These are phyloP conservation scores for Cosmorhoe ocellata DNA, from an alignment of 2,888 invertebrate species.

Conservation along the genomic window DNA sequence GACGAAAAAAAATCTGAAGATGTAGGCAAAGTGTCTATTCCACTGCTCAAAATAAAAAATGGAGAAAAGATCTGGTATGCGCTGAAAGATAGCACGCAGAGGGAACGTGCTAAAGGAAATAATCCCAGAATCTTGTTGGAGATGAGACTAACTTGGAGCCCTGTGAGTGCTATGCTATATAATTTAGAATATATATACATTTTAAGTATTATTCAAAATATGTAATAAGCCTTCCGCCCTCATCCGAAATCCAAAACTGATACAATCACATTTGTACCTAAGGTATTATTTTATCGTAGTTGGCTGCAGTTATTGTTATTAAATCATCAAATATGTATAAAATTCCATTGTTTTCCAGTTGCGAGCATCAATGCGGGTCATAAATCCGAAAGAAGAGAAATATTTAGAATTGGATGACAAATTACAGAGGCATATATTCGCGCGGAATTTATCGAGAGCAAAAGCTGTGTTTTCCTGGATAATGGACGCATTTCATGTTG, in stretches of 20 bases:
- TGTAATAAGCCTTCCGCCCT: no score
- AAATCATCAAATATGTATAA: constrained; percentile 13
- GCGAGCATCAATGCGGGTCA: constrained; percentile 91
- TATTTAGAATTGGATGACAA: constrained; percentile 93
- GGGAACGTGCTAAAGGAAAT: constrained; percentile 92
- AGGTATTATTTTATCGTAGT: no score
- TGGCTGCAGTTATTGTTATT: not conserved
- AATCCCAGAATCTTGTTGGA: constrained; percentile 93
- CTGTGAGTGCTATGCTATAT: constrained; percentile 77
- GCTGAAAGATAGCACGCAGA: constrained; percentile 94
- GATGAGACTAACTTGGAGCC: constrained; percentile 94
- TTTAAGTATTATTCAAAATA: no score
- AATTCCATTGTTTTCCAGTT: constrained; percentile 43
- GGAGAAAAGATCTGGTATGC: constrained; percentile 96
- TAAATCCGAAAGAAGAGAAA: constrained; percentile 96
- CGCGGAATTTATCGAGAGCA: constrained; percentile 93
- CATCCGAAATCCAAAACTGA: not conserved
- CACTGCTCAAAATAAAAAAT: constrained; percentile 90
- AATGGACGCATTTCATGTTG: constrained; percentile 89
- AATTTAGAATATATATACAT: no score
- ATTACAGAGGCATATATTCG: constrained; percentile 95
- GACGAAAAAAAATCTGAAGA: constrained; percentile 99
- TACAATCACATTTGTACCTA: not conserved
- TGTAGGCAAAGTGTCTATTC: constrained; percentile 94
- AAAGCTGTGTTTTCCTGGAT: constrained; percentile 91